These are phyloP conservation scores for Eupithecia abbreviata DNA, from an alignment of 2,888 invertebrate species.

Conservation along the genomic window DNA sequence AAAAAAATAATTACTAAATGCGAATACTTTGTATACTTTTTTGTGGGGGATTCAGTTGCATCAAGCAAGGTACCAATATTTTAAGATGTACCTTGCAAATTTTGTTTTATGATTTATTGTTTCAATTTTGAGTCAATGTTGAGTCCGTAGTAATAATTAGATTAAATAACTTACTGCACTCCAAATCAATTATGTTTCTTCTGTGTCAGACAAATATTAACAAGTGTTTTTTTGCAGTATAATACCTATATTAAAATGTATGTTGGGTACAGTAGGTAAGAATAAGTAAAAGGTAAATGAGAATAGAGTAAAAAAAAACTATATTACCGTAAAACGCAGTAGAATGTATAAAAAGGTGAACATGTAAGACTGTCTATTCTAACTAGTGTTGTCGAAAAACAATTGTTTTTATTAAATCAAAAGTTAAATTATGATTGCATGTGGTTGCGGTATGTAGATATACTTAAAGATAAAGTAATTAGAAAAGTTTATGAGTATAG, in stretches of 20 bases:
- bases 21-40: neutral
- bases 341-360: neutral
- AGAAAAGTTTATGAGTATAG: neutral
- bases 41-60: neutral
- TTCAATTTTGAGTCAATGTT: neutral
- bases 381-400: neutral
- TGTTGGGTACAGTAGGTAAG: neutral
- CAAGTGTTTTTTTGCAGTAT: neutral
- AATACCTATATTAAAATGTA: neutral
- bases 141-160: neutral
- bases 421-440: neutral
- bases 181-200: neutral
- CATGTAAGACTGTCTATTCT: neutral
- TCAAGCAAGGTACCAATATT: neutral
- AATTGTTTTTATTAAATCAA: neutral
- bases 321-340: neutral
- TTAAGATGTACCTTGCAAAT: neutral
- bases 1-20: slow-evolving; percentile 28
- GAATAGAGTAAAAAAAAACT: neutral
- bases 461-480: neutral
- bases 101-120: neutral
- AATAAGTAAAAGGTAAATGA: neutral
- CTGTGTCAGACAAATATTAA: neutral
- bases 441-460: neutral
- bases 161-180: neutral